Evolutionary conservation across 2,888 invertebrate species (phyloP).

Genomic region (Byasa hedistus): DNA sequence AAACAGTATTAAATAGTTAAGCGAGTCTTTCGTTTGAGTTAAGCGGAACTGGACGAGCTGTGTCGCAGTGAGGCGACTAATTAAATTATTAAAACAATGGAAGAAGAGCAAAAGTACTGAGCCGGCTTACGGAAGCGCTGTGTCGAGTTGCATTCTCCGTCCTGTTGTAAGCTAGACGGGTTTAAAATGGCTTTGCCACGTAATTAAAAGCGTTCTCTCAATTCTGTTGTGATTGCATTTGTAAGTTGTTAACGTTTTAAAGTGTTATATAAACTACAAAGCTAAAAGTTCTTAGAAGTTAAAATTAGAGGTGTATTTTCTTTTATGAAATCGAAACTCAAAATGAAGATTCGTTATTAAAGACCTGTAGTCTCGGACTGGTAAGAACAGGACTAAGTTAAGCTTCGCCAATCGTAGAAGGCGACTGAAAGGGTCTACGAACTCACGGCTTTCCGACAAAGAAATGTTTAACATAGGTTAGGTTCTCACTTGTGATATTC

Average conservation of each 20-base stretch:
- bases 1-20: neutral
- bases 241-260: neutral
- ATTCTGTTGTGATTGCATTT: neutral
- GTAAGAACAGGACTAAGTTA: no score
- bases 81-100: constrained; percentile 23
- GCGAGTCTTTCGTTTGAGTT: neutral
- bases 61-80: constrained; percentile 6
- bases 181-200: constrained; percentile 8
- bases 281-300: no score
- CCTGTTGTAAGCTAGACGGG: constrained; percentile 8
- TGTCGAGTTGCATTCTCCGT: constrained; percentile 5
- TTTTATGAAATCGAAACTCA: no score
- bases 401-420: no score
- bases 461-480: no score
- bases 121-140: constrained; percentile 13
- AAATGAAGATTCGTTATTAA: no score
- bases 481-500: no score
- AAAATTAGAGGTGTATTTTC: no score
- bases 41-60: neutral
- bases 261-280: no score
- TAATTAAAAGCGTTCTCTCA: constrained; percentile 6
- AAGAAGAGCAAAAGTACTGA: constrained; percentile 5
- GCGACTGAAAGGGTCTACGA: no score
- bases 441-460: no score
- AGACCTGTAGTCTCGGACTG: no score